Percentiles rank a stretch among this genome's conserved stretches.
These are phyloP conservation scores for Scaptodrosophila lebanonensis DNA, from an alignment of 1,140 invertebrate species.

Conservation along the genomic window DNA sequence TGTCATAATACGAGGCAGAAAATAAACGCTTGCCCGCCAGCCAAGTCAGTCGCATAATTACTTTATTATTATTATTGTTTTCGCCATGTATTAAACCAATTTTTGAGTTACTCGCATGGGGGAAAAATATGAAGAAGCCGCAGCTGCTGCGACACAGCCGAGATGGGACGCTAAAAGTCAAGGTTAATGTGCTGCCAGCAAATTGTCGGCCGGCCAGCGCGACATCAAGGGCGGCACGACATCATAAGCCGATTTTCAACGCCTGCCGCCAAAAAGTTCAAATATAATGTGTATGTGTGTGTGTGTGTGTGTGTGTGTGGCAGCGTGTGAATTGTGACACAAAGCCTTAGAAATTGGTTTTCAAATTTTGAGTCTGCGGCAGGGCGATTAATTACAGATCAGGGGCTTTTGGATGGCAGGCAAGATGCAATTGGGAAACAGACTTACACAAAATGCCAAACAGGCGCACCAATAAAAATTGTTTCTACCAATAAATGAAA, in stretches of 20 bases:
- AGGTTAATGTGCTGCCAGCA: constrained; percentile 31
- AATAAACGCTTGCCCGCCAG: background rate
- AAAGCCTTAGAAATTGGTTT: constrained; percentile 5
- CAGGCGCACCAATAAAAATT: background rate
- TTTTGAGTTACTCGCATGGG: constrained; percentile 7
- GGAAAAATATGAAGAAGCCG: constrained; percentile 20
- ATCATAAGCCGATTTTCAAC: constrained; percentile 7
- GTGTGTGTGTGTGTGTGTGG: background rate
- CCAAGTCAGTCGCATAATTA: constrained; percentile 36
- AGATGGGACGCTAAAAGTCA: constrained; percentile 53
- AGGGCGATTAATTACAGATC: constrained; percentile 8
- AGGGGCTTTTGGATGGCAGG: background rate
- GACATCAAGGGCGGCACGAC: constrained; percentile 22
- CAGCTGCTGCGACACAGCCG: constrained; percentile 11
- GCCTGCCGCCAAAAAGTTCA: background rate
- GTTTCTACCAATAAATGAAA: too few relatives aligned
- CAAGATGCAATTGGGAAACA: too few relatives aligned
- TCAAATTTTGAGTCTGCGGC: background rate
- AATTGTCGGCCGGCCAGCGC: constrained; percentile 2
- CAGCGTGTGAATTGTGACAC: constrained; percentile 28
- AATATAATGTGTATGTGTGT: constrained; percentile 21
- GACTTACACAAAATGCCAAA: background rate
- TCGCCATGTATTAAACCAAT: constrained; percentile 48
- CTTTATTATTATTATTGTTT: constrained; percentile 54
- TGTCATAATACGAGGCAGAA: constrained; percentile 18